Conservation (phyloP, 2,113 vertebrate species). For the Coreoperca whiteheadi region DNA sequence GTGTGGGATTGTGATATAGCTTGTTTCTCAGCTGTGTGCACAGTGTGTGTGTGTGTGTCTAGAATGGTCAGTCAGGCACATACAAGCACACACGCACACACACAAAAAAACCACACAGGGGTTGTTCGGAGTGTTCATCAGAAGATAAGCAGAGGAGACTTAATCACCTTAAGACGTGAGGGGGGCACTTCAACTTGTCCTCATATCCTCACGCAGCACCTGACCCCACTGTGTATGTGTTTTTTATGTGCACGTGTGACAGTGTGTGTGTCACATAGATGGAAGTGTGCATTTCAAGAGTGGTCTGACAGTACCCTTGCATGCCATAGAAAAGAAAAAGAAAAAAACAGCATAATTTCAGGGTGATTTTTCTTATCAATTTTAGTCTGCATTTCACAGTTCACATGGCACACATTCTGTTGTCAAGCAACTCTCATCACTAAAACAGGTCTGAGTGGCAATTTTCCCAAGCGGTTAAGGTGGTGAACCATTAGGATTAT, state of each 20-base stretch:
- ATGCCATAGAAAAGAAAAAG: slow-evolving; percentile 23
- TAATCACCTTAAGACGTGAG: slow-evolving; percentile 82
- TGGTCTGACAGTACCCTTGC: neutral
- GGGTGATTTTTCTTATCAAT: neutral
- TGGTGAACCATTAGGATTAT: slow-evolving; percentile 48
- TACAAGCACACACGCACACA: slow-evolving; percentile 17
- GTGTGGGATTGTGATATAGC: slow-evolving; percentile 67
- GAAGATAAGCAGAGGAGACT: slow-evolving; percentile 83
- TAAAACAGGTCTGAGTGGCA: slow-evolving; percentile 43
- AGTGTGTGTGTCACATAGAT: slow-evolving; percentile 22
- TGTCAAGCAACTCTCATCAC: slow-evolving; percentile 28
- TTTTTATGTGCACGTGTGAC: slow-evolving; percentile 34
- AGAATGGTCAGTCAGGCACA: slow-evolving; percentile 50
- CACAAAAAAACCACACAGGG: slow-evolving; percentile 32
- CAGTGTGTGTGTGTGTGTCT: slow-evolving; percentile 43
- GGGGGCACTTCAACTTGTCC: slow-evolving; percentile 79
- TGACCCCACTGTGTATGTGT: slow-evolving; percentile 53
- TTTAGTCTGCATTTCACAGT: slow-evolving; percentile 19
- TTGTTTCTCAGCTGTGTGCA: slow-evolving; percentile 44
- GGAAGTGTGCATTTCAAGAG: slow-evolving; percentile 57
- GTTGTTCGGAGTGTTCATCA: slow-evolving; percentile 79
- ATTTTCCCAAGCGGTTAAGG: slow-evolving; percentile 32
- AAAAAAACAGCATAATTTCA: neutral
- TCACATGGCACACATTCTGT: slow-evolving; percentile 8
- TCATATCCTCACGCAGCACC: slow-evolving; percentile 73